These are phyloP conservation scores for Hypercompe scribonia DNA, from an alignment of 2,888 invertebrate genomes.

Conservation along the genomic window DNA sequence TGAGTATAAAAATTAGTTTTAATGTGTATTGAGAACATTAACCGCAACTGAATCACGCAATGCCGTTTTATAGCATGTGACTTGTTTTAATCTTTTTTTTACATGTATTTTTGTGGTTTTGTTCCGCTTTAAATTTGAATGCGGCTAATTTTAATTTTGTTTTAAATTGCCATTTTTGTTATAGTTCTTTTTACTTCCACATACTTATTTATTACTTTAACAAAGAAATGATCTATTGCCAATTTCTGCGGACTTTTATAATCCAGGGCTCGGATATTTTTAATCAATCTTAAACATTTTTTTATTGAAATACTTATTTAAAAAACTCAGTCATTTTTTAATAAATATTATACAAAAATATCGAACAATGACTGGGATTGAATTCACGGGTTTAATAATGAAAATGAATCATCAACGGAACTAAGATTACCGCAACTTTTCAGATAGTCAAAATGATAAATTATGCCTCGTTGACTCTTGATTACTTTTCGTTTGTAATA, in stretches of 20 bases:
- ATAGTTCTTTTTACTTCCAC: not conserved
- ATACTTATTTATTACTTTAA: not conserved
- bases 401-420: not conserved
- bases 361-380: not conserved
- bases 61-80: constrained; percentile 46
- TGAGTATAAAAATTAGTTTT: constrained; percentile 66
- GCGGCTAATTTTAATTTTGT: not conserved
- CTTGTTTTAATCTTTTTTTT: constrained; percentile 54
- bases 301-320: not conserved
- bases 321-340: not conserved
- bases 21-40: constrained; percentile 67
- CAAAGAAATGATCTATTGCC: no score
- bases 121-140: not conserved
- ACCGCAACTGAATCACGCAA: constrained; percentile 59
- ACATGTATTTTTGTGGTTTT: constrained; percentile 12
- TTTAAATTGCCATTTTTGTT: not conserved
- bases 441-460: not conserved
- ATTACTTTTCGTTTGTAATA: constrained; percentile 3
- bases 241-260: not conserved
- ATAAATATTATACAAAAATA: no score
- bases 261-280: not conserved
- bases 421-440: not conserved
- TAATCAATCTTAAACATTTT: not conserved
- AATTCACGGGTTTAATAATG: not conserved
- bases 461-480: constrained; percentile 29